A percentile compares a stretch with the other conserved stretches of the same genome.
phyloP scores from a whole-genome alignment of 2,888 invertebrate genomes.

The Xanthia icteritia region DNA sequence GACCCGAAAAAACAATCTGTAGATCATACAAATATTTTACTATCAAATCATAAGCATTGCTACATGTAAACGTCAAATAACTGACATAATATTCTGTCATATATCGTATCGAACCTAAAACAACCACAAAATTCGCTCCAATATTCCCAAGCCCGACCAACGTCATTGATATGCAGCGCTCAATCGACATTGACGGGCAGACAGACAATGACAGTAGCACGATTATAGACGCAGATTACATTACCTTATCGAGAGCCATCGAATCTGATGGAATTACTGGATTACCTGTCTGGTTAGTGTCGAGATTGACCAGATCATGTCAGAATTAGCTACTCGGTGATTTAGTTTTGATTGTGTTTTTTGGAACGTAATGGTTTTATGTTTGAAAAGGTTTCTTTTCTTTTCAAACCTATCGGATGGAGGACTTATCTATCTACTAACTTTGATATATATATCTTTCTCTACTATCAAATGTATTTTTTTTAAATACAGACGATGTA shows the following conservation, averaged over 20 bases:
- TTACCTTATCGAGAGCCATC: conserved; percentile 57
- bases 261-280: conserved; percentile 37
- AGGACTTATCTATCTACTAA: background rate
- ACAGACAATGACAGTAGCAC: conserved; percentile 18
- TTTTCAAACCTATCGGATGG: background rate
- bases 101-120: background rate
- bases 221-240: conserved; percentile 51
- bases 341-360: conserved; percentile 3
- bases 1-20: background rate
- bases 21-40: background rate
- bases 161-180: conserved; percentile 39
- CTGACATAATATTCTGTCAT: background rate
- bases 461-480: background rate
- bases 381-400: background rate
- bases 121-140: background rate
- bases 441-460: background rate
- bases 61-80: background rate
- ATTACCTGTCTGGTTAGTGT: conserved; percentile 43
- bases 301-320: conserved; percentile 23
- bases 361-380: background rate
- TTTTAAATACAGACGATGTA: too few species aligned
- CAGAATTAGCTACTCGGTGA: conserved; percentile 13
- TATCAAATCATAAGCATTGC: background rate
- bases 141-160: conserved; percentile 6
- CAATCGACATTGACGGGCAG: conserved; percentile 45